Conservation (phyloP, 2,113 vertebrate species). For the Cinclus cinclus region DNA sequence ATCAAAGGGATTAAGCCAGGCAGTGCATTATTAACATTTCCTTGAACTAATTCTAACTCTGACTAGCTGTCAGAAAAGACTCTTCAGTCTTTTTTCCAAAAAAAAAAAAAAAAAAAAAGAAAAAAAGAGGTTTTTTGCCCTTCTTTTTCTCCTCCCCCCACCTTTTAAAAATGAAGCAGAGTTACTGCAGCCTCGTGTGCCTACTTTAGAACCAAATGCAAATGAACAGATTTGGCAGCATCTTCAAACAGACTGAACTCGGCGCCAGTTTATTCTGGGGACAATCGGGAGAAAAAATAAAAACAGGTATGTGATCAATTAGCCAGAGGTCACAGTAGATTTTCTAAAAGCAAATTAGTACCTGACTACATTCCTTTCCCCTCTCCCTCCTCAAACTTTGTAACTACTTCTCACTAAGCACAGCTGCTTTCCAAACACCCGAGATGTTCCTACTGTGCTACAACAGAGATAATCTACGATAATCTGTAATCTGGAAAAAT, state of each 20-base stretch:
- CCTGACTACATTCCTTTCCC: slow-evolving; percentile 31
- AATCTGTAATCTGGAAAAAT: slow-evolving; percentile 66
- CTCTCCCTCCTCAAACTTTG: slow-evolving; percentile 52
- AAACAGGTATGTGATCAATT: slow-evolving; percentile 43
- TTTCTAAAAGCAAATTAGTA: slow-evolving; percentile 65
- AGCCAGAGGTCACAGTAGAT: slow-evolving; percentile 67
- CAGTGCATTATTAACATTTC: slow-evolving; percentile 87
- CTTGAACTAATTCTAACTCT: slow-evolving; percentile 88
- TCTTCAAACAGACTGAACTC: slow-evolving; percentile 63
- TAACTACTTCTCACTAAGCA: slow-evolving; percentile 33
- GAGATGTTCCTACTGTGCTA: neutral
- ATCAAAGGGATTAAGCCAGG: slow-evolving; percentile 87
- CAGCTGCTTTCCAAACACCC: slow-evolving; percentile 48
- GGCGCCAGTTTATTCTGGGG: slow-evolving; percentile 30
- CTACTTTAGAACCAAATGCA: slow-evolving; percentile 76
- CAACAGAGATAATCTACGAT: slow-evolving; percentile 43
- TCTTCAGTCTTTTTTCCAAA: slow-evolving; percentile 65
- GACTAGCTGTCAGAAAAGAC: slow-evolving; percentile 83
- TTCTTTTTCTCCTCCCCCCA: neutral
- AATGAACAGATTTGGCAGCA: slow-evolving; percentile 72
- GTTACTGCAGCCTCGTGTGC: slow-evolving; percentile 69
- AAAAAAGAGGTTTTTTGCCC: slow-evolving; percentile 44
- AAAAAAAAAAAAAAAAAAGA: neutral
- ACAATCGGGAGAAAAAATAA: neutral
- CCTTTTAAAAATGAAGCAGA: slow-evolving; percentile 69